Evolutionary conservation across 2,113 vertebrate species (phyloP).

Genomic region (Brachirus orientalis): DNA sequence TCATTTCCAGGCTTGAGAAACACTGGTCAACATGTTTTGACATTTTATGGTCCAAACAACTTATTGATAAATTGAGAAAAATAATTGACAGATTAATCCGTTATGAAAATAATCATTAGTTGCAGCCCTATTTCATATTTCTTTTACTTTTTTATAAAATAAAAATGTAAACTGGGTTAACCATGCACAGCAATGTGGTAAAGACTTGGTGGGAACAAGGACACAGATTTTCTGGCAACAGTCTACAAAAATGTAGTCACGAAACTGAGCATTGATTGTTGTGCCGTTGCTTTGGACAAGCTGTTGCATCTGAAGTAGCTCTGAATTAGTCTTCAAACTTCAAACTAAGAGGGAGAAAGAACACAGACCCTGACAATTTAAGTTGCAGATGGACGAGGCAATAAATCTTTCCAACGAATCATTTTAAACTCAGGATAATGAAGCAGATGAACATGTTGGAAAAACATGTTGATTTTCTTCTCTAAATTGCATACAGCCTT

Average conservation of each 20-base stretch:
- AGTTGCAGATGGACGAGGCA: conserved; percentile 12
- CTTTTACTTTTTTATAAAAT: too few species aligned
- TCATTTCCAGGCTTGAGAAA: too few species aligned
- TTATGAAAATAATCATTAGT: too few species aligned
- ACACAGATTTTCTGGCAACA: too few species aligned
- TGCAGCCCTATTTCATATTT: not conserved
- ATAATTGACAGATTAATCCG: too few species aligned
- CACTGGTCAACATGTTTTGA: too few species aligned
- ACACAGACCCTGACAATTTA: conserved; percentile 16
- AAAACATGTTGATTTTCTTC: conserved; percentile 48
- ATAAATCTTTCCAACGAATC: conserved; percentile 16
- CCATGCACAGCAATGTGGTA: too few species aligned
- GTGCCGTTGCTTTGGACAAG: conserved; percentile 5
- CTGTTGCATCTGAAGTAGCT: conserved; percentile 5
- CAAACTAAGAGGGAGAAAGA: conserved; percentile 3
- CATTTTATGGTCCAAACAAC: too few species aligned
- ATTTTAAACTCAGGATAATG: conserved; percentile 37
- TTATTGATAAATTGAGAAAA: too few species aligned
- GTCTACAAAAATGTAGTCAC: conserved; percentile 1
- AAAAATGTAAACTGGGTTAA: too few species aligned
- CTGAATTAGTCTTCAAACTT: not conserved
- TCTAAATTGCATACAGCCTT: conserved; percentile 34
- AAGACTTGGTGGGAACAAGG: too few species aligned
- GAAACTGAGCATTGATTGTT: not conserved
- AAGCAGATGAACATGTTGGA: conserved; percentile 41